phyloP scores from a whole-genome alignment of 2,113 vertebrate species.

The Equus przewalskii region DNA sequence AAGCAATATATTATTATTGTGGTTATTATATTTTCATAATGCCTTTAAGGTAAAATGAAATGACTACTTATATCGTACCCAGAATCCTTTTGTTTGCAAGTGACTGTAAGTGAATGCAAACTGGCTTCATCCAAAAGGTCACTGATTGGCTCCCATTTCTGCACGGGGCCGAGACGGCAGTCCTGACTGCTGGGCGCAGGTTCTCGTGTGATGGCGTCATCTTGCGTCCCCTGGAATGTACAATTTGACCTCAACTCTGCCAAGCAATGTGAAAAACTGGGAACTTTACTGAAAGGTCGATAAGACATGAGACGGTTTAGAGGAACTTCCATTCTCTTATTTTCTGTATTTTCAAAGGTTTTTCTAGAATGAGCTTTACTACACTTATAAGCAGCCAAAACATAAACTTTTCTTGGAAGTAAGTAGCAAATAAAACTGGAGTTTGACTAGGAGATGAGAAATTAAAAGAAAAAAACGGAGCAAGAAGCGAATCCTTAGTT shows the following conservation, averaged over 20 bases:
- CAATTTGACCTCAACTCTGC: background rate
- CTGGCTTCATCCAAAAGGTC: background rate
- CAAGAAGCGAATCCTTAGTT: background rate
- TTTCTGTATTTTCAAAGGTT: background rate
- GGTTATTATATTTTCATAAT: background rate
- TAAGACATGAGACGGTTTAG: too few species aligned
- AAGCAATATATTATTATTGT: background rate
- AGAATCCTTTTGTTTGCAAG: background rate
- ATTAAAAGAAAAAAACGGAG: slow-evolving; percentile 45
- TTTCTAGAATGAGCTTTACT: background rate
- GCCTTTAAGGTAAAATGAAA: background rate
- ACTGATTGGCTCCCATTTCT: accelerated
- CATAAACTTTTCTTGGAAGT: background rate
- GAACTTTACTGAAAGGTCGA: accelerated
- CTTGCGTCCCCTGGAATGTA: background rate
- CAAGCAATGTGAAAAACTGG: background rate
- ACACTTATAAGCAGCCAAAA: background rate
- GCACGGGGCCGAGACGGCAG: accelerated
- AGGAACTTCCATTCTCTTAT: background rate
- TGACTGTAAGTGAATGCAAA: background rate
- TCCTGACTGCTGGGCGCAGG: background rate
- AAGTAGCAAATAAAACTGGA: background rate
- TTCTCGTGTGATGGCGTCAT: too few species aligned
- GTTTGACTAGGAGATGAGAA: background rate
- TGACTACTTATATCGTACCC: background rate